Evolutionary conservation across 2,113 vertebrate genomes (phyloP).

Genomic region (Chascanopsetta lugubris): DNA sequence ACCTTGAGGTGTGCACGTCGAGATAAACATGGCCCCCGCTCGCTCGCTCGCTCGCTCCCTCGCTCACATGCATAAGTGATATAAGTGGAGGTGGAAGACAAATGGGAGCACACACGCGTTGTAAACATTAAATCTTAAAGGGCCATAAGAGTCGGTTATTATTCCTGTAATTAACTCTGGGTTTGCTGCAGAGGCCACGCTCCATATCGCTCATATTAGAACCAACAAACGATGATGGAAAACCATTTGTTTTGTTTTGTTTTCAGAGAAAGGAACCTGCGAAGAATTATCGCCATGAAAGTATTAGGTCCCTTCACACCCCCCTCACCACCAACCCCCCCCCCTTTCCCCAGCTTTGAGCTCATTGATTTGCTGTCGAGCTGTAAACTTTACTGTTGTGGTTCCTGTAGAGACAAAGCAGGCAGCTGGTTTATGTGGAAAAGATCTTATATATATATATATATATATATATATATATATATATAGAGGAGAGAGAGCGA

Average conservation of each 20-base stretch:
- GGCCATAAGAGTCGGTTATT: not conserved
- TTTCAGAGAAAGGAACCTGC: not conserved
- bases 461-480: no score
- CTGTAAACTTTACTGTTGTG: not conserved
- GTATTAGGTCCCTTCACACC: not conserved
- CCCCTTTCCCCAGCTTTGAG: not conserved
- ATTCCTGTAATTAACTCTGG: not conserved
- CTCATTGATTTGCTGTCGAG: not conserved
- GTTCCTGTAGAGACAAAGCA: not conserved
- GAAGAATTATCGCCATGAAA: not conserved
- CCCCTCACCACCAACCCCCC: no score
- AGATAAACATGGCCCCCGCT: constrained; percentile 45
- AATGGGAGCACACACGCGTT: not conserved
- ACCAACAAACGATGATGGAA: not conserved
- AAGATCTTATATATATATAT: no score
- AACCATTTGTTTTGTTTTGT: not conserved
- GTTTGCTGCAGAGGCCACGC: not conserved
- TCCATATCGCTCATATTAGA: not conserved
- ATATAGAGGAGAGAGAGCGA: no score
- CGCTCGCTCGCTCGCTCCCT: constrained; percentile 25
- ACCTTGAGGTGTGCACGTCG: constrained; percentile 56
- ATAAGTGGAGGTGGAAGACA: constrained; percentile 10
- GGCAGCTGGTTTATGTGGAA: not conserved
- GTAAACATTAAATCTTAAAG: not conserved
- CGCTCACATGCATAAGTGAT: constrained; percentile 20